Evolutionary conservation across 2,888 invertebrate species (phyloP).

Genomic region (Epinotia nisella): DNA sequence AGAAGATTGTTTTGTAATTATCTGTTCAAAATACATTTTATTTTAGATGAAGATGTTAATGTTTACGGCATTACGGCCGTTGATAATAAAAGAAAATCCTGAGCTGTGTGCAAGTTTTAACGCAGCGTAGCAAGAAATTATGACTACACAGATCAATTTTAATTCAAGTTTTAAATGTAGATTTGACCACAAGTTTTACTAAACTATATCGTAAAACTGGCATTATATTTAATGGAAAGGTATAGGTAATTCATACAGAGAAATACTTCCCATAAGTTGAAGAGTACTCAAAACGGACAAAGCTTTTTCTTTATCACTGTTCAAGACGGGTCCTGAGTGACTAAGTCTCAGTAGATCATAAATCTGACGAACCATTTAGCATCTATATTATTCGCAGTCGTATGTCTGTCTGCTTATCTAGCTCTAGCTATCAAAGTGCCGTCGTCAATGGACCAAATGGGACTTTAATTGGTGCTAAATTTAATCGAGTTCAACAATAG

Average conservation of each 20-base stretch:
- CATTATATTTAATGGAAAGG: neutral
- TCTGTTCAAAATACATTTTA: neutral
- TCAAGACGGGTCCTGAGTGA: conserved; percentile 24
- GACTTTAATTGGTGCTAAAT: conserved; percentile 44
- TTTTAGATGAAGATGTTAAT: neutral
- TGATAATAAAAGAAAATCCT: neutral
- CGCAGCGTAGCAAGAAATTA: too few species aligned
- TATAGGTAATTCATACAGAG: too few species aligned
- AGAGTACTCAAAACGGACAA: conserved; percentile 22
- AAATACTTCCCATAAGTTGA: conserved; percentile 32
- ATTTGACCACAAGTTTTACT: neutral
- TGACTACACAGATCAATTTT: neutral
- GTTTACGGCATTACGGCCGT: neutral
- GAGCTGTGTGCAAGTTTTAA: too few species aligned
- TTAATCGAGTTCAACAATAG: conserved; percentile 31
- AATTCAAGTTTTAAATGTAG: neutral
- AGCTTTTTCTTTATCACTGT: conserved; percentile 43
- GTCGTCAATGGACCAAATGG: conserved; percentile 32
- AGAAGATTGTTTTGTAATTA: neutral
- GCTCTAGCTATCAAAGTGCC: conserved; percentile 24
- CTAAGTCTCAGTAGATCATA: conserved; percentile 36
- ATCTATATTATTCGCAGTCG: conserved; percentile 40
- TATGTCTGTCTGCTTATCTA: conserved; percentile 37
- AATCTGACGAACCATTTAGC: conserved; percentile 41
- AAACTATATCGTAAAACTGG: neutral